Base-by-base conservation (phyloP, 2,888 invertebrate genomes). In the Cryptus viduatorius region DNA sequence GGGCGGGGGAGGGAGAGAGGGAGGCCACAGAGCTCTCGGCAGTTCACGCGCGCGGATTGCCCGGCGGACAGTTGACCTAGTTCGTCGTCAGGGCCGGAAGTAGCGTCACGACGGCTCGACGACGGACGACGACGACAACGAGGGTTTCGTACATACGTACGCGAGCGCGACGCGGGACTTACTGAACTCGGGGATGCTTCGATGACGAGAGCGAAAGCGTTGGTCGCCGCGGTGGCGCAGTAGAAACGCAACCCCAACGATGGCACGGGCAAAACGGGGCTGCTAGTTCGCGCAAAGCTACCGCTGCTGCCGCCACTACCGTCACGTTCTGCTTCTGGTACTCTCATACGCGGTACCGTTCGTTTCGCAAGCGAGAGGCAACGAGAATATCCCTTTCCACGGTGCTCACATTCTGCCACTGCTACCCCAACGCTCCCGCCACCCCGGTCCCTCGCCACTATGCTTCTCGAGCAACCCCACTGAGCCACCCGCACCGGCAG, bases 131-230 rank as follows among this genome's bases (percentile, higher is more conserved):
- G 64, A 69, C 61, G 75, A 68, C 50, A 76, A 71, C 77, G 78
- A 77, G 81, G 83, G 68, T 84, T 76, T 79, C 37, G 83, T 71
- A 67, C 82, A 83, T 79, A 84, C 87, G 86, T 83, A 82, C 89
- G 88, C 89, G 86, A 86, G 85, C 86, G 85, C 87, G 83, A 83
- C 88, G 89, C 89, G 89, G 86, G 85, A 88, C 86, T 87, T 82
- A 89, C 89, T 89, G 88, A 88, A 79, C 83, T 77, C 76, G 76
- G 65, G 78, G 84, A 56, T 44, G 80, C 71, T 56, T 65, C 67
- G 48, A 46, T 24, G 64, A 53, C 64, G 59, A 53, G 37, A 37
- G 37, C 42, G 31, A 48, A 37, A 75, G 68, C 59, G 71, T 50
- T 19, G 61, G 68, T 67, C 81, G 83, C 81, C 81, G 83, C 84